phyloP scores from a whole-genome alignment of 2,797 vertebrate species.

The Pantherophis vulpinus region DNA sequence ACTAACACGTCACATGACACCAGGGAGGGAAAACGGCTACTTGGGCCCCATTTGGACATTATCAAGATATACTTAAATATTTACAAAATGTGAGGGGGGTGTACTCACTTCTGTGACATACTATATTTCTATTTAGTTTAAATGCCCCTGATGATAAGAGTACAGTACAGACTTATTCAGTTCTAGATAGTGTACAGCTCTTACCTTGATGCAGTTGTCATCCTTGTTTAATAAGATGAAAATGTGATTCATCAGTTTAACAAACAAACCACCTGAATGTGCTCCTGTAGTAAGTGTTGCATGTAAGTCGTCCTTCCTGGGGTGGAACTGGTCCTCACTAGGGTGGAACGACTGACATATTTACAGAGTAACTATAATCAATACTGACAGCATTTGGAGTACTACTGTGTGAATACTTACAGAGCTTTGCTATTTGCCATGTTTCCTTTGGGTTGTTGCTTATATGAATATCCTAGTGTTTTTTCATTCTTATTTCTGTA shows the following conservation, averaged over 20 bases:
- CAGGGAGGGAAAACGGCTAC: too few relatives aligned
- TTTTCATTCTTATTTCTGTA: background rate
- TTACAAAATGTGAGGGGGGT: too few relatives aligned
- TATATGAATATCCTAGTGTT: background rate
- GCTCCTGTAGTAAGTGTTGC: background rate
- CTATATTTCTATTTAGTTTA: background rate
- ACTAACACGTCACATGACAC: too few relatives aligned
- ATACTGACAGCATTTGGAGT: background rate
- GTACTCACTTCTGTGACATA: too few relatives aligned
- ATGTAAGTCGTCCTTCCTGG: background rate
- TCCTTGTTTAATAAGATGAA: background rate
- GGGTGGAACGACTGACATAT: background rate
- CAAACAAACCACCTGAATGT: background rate
- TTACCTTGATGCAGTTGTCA: background rate
- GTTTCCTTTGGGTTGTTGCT: conserved; percentile 20
- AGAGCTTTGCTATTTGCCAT: conserved; percentile 15
- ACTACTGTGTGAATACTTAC: background rate
- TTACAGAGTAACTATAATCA: background rate
- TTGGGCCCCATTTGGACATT: too few relatives aligned
- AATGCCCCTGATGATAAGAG: background rate
- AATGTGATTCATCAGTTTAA: background rate
- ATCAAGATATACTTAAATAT: too few relatives aligned
- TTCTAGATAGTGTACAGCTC: background rate
- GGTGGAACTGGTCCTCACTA: background rate
- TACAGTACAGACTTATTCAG: background rate